phyloP scores from a whole-genome alignment of 2,113 vertebrate genomes.

The Lophochroa leadbeateri region DNA sequence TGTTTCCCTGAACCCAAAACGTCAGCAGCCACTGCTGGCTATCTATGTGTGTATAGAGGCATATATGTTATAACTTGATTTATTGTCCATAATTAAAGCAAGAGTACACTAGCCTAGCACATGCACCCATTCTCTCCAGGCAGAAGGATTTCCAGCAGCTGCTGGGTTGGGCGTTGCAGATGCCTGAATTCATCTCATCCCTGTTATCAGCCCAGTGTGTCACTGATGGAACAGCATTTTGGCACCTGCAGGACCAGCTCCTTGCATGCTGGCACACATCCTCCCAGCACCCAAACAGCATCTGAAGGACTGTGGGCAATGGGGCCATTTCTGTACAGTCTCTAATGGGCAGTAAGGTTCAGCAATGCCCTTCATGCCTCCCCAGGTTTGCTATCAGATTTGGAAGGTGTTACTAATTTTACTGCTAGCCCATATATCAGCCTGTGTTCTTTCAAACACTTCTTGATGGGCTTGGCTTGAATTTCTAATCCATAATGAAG shows the following conservation, averaged over 20 bases:
- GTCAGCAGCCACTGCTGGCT: not conserved
- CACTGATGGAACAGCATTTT: not conserved
- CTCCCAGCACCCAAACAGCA: not conserved
- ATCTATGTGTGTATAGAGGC: accelerated
- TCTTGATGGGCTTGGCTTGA: constrained; percentile 4
- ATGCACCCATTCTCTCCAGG: not conserved
- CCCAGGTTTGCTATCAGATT: not conserved
- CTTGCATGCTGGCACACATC: not conserved
- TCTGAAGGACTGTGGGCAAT: not conserved
- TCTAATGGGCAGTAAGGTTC: not conserved
- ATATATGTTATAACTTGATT: not conserved
- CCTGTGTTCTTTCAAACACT: not conserved
- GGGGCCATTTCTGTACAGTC: not conserved
- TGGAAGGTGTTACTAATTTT: constrained; percentile 1
- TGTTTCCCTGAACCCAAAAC: not conserved
- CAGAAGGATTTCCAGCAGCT: not conserved
- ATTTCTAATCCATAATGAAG: not conserved
- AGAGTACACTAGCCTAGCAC: not conserved
- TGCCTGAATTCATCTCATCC: not conserved
- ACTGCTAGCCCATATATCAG: not conserved
- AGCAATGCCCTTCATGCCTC: not conserved
- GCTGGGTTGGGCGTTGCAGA: not conserved
- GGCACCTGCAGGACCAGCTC: not conserved
- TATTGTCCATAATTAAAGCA: not conserved
- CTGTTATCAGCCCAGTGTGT: not conserved